These are phyloP conservation scores for Dreissena rostriformis DNA, from an alignment of 1,140 invertebrate genomes.

Conservation along the genomic window DNA sequence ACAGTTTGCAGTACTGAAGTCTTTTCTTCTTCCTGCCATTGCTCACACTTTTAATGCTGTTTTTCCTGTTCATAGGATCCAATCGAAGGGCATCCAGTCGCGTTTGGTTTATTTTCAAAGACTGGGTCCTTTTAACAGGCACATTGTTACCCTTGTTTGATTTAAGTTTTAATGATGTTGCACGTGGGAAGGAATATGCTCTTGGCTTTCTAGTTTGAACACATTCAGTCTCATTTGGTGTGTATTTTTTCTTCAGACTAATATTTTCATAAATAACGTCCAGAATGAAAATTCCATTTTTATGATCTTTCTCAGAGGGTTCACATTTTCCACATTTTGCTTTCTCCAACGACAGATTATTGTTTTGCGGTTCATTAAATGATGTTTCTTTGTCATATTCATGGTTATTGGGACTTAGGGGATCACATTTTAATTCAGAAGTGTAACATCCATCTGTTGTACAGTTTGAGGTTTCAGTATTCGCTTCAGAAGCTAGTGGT, in stretches of 20 bases:
- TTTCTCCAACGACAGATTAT: no score
- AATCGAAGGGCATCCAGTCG: neutral
- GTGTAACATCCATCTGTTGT: neutral
- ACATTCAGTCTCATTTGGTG: neutral
- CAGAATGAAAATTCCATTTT: neutral
- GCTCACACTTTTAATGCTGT: constrained; percentile 20
- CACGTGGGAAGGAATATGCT: neutral
- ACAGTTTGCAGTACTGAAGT: constrained; percentile 49
- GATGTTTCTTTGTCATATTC: neutral
- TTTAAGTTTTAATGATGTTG: neutral
- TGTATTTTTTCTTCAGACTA: neutral
- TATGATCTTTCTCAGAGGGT: neutral
- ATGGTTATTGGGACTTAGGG: neutral
- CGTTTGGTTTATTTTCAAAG: neutral
- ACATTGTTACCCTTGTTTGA: neutral
- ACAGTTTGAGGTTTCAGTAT: neutral
- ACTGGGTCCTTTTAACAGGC: neutral
- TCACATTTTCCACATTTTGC: no score
- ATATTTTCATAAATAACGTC: neutral
- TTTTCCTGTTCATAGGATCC: neutral
- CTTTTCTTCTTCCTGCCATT: neutral
- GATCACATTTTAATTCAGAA: no score
- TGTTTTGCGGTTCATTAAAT: neutral
- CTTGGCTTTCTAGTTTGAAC: constrained; percentile 6
- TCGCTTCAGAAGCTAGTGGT: neutral